Conservation (phyloP, 2,113 vertebrate genomes). For the Neodontobutis hainanensis region DNA sequence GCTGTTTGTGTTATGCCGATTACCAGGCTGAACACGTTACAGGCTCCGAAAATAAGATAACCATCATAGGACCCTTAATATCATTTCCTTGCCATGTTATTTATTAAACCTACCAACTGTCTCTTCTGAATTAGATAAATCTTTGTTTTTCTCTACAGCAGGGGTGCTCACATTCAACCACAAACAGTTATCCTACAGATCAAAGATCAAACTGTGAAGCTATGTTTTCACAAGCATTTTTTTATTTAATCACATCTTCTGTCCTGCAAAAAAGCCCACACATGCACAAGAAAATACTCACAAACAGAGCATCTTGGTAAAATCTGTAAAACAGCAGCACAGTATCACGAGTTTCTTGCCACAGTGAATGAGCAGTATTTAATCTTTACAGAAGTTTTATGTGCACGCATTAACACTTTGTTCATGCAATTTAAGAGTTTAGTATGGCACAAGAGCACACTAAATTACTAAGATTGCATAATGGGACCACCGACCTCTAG, state of each 20-base stretch:
- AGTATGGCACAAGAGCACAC: constrained; percentile 35
- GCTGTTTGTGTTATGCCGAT: constrained; percentile 31
- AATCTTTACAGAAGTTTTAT: constrained; percentile 7
- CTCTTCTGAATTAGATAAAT: constrained; percentile 29
- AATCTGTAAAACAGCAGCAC: constrained; percentile 7
- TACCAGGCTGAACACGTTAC: constrained; percentile 36
- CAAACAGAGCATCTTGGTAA: constrained; percentile 14
- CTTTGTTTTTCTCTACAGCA: constrained; percentile 24
- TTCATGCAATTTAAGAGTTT: constrained; percentile 43
- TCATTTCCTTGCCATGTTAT: constrained; percentile 30
- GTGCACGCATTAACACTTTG: constrained; percentile 32
- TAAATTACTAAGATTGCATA: constrained; percentile 60
- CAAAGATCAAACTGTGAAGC: constrained; percentile 47
- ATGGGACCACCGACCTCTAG: constrained; percentile 59
- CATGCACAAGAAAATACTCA: constrained; percentile 4
- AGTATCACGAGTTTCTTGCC: constrained; percentile 14
- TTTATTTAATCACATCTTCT: constrained; percentile 21
- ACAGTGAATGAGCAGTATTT: background rate
- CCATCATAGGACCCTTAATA: constrained; percentile 14
- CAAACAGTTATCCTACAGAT: constrained; percentile 20
- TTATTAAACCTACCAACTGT: constrained; percentile 34
- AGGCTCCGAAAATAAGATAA: constrained; percentile 35
- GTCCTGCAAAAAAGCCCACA: constrained; percentile 6
- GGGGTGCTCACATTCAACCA: constrained; percentile 22
- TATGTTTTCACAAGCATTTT: constrained; percentile 24